Evolutionary conservation across 2,113 vertebrate species (phyloP), one percentile per base, ranked within the genome.

Genomic region (Glaucomys volans): DNA sequence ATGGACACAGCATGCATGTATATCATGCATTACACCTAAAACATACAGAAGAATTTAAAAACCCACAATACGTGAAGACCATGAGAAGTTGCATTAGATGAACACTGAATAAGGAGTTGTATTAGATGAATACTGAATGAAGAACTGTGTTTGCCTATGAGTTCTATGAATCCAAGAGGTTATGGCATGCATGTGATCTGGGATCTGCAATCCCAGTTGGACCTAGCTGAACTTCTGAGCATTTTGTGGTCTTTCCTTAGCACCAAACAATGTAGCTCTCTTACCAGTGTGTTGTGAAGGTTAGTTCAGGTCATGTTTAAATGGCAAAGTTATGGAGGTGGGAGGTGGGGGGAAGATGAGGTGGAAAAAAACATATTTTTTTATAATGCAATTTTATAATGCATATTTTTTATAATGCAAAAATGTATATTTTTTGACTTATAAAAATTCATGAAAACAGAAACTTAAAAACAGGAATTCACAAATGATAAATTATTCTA

Each of bases 271-370:
- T 67, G 37, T 74, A 62, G 67, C n/a, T 69, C 2, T 75, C 20
- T 24, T 59, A 44, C 37, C 13, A n/a, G 47, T 50, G 0, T 72
- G 42, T 47, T 80, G 22, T 95, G 32, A n/a, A 67, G 30, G 88
- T 90, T 95, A 82, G 86, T 87, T 95, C 47, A 66, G 40, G 52
- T 90, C 77, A 75, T 90, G 26, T 85, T 71, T 67, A 90, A 90
- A 69, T 24, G 80, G 52, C 72, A 85, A 40, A 64, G 30, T 77
- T 77, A 94, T 44, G 30, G 35, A 83, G 22, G 13, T 59, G 8
- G 59, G n/a, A 16, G 37, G 3, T 81, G 4, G 20, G 35, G 12
- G 32, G 54, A 42, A 88, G 32, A 44, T 32, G 37, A 74, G 37
- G 57, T 64, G 62, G 71, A 96, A 83, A 83, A 88, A 30, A 72